Evolutionary conservation across 2,113 vertebrate genomes (phyloP), one percentile per base, ranked within the genome.

Genomic region (Mesembrinibis cayennensis): DNA sequence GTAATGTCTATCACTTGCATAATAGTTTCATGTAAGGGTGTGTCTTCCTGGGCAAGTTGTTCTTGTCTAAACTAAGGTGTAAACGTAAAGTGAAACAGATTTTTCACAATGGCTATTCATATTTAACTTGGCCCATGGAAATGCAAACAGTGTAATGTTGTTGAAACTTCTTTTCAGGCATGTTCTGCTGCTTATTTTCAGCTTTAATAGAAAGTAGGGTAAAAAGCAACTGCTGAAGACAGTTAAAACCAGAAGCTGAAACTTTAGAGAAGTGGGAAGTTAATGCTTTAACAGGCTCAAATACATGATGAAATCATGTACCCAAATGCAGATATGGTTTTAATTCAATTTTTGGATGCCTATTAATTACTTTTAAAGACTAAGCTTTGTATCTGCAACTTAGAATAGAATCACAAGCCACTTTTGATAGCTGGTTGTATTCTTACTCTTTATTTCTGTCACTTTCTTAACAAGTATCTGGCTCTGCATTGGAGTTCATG

Each of bases 21-120:
- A 96, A 88, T 11, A 86, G 78, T 96, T 97, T 95, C 84, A 8
- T 13, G 7, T 62, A 50, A 90, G 59, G 94, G 93, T 93, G 93
- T 96, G 91, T 73, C 87, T 87, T 87, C 74, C 71, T 66, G 59
- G n/a, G 72, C 11, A 26, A 44, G 53, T 66, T 77, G 38, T 85
- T 76, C 78, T 92, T 77, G 81, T 62, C 53, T 79, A 65, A 95
- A 69, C 65, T 32, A 55, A 81, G 49, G 36, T 82, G 82, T 82
- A 80, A 82, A 73, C 59, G 16, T 62, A 49, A 66, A 47, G 53
- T 50, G 42, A 84, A 82, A 77, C 16, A 44, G 25, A 5, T 45
- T 94, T 94, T 87, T 89, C 40, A 25, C 53, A 82, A 47, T 1
- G 11, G 32, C 40, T 76, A 3, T 96, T 94, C 22, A 17, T 27